These are phyloP conservation scores for Crypturellus undulatus DNA, from an alignment of 2,113 vertebrate genomes.

Conservation along the genomic window DNA sequence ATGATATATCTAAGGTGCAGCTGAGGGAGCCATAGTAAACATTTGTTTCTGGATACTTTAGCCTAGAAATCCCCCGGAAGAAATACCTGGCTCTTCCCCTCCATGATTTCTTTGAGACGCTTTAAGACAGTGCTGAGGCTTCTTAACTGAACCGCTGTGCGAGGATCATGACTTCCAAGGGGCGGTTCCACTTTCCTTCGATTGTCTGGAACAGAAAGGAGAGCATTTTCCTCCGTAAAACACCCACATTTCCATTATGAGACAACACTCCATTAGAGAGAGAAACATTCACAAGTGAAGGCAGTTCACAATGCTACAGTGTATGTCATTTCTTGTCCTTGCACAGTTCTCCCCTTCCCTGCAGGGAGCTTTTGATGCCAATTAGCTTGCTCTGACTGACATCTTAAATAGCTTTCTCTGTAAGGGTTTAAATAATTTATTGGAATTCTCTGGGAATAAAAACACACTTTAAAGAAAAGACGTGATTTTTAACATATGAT, in stretches of 20 bases:
- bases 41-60: not conserved
- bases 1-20: not conserved
- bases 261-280: not conserved
- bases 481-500: not conserved
- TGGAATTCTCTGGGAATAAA: not conserved
- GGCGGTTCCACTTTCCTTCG: constrained; percentile 89
- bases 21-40: not conserved
- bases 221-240: not conserved
- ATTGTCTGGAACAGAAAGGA: constrained; percentile 80
- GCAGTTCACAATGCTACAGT: not conserved
- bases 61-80: not conserved
- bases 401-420: not conserved
- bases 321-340: not conserved
- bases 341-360: not conserved
- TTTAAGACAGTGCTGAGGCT: constrained; percentile 92
- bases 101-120: constrained; percentile 98
- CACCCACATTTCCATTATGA: not conserved
- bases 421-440: not conserved
- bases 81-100: constrained; percentile 96
- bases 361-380: not conserved
- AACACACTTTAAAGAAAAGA: not conserved
- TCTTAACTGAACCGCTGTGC: constrained; percentile 95
- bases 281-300: not conserved
- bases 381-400: not conserved
- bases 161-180: constrained; percentile 92